These are phyloP conservation scores for Ammodytes dubius DNA, from an alignment of 2,113 vertebrate species.

Conservation along the genomic window DNA sequence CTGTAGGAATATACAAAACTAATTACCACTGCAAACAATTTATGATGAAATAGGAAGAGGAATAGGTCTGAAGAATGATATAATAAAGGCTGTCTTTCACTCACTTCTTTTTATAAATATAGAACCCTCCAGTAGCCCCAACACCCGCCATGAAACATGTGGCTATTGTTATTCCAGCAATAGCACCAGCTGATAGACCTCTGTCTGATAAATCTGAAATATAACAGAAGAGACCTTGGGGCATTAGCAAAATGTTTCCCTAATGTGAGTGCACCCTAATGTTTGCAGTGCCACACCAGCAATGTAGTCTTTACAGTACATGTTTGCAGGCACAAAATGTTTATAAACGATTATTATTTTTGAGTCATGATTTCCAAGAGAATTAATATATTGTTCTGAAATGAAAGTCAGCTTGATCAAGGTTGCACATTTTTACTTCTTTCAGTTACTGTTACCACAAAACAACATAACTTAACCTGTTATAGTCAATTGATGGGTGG, in stretches of 20 bases:
- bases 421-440: background rate
- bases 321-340: no score
- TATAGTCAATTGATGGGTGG: background rate
- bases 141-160: background rate
- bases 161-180: background rate
- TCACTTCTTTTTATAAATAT: background rate
- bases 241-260: background rate
- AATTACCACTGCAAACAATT: background rate
- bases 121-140: background rate
- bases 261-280: no score
- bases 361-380: no score
- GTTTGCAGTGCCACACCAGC: background rate
- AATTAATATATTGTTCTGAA: no score
- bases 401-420: no score
- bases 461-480: slow-evolving; percentile 9
- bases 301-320: background rate
- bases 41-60: background rate
- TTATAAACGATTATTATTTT: no score
- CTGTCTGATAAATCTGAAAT: background rate
- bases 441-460: background rate
- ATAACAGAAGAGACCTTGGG: background rate
- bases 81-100: background rate
- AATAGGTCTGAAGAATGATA: background rate
- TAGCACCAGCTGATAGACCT: background rate
- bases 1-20: background rate